These are phyloP conservation scores for Phoxinus phoxinus DNA, from an alignment of 2,113 vertebrate genomes.

Conservation along the genomic window DNA sequence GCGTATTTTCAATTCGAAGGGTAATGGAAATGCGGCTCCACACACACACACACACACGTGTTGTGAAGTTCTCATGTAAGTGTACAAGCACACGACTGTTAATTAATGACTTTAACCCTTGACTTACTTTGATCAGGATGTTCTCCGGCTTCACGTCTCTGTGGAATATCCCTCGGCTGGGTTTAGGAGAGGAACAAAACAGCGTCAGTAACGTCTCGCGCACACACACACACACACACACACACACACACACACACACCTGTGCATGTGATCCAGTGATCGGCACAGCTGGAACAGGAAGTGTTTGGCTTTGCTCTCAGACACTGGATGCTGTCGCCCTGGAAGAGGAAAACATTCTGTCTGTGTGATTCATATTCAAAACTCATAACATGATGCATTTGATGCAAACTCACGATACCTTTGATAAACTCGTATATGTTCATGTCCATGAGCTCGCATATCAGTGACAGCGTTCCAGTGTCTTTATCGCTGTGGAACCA, in stretches of 20 bases:
- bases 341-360: not conserved
- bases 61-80: too few relatives aligned
- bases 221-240: too few relatives aligned
- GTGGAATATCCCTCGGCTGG: slow-evolving; percentile 88
- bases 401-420: slow-evolving; percentile 70
- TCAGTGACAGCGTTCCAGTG: slow-evolving; percentile 81
- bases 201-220: too few relatives aligned
- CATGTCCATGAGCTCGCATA: slow-evolving; percentile 93
- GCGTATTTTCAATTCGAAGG: too few relatives aligned
- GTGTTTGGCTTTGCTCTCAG: slow-evolving; percentile 76
- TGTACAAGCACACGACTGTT: too few relatives aligned
- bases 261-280: slow-evolving; percentile 84
- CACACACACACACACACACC: slow-evolving; percentile 68
- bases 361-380: not conserved
- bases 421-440: slow-evolving; percentile 90
- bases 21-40: too few relatives aligned
- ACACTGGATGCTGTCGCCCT: slow-evolving; percentile 82
- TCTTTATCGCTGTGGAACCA: slow-evolving; percentile 83
- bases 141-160: slow-evolving; percentile 91
- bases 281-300: slow-evolving; percentile 87
- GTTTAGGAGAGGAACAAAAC: slow-evolving; percentile 46
- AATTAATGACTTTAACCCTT: too few relatives aligned
- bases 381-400: not conserved
- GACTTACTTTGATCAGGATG: slow-evolving; percentile 85
- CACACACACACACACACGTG: not conserved